These are phyloP conservation scores for Rhadinocentrus ornatus DNA, from an alignment of 2,797 vertebrate species.

Conservation along the genomic window DNA sequence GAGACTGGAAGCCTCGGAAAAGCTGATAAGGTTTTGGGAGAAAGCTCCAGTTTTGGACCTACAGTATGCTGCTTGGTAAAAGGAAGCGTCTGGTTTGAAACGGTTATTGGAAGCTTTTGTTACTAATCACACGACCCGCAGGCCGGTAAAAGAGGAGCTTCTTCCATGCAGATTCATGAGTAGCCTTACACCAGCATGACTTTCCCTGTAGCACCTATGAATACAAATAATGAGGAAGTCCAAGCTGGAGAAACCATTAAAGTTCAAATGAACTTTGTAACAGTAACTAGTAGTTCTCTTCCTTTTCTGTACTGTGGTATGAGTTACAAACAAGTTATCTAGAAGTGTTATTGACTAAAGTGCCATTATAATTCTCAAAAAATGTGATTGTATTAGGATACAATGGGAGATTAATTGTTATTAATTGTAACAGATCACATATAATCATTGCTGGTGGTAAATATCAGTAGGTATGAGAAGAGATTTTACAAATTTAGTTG, in stretches of 20 bases:
- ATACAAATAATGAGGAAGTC: not conserved
- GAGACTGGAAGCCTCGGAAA: constrained; percentile 5
- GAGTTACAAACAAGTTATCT: constrained; percentile 50
- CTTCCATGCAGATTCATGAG: constrained; percentile 28
- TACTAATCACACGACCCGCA: constrained; percentile 32
- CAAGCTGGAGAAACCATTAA: constrained; percentile 32
- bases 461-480: constrained; percentile 38
- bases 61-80: not conserved
- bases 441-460: constrained; percentile 43
- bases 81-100: constrained; percentile 26
- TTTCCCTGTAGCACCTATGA: constrained; percentile 16
- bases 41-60: constrained; percentile 25
- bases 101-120: constrained; percentile 40
- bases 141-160: constrained; percentile 39
- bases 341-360: constrained; percentile 64
- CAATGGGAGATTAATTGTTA: constrained; percentile 51
- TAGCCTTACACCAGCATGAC: constrained; percentile 63
- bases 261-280: constrained; percentile 76
- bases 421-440: constrained; percentile 37
- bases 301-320: constrained; percentile 43
- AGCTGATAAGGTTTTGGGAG: constrained; percentile 30
- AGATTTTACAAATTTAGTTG: constrained; percentile 51
- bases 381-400: constrained; percentile 66
- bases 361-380: constrained; percentile 75
- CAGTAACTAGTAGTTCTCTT: constrained; percentile 37